A percentile compares a stretch with the other conserved stretches of the same genome.
Conservation (phyloP, 2,113 vertebrate species). For the Andinoacara biseriatus region DNA sequence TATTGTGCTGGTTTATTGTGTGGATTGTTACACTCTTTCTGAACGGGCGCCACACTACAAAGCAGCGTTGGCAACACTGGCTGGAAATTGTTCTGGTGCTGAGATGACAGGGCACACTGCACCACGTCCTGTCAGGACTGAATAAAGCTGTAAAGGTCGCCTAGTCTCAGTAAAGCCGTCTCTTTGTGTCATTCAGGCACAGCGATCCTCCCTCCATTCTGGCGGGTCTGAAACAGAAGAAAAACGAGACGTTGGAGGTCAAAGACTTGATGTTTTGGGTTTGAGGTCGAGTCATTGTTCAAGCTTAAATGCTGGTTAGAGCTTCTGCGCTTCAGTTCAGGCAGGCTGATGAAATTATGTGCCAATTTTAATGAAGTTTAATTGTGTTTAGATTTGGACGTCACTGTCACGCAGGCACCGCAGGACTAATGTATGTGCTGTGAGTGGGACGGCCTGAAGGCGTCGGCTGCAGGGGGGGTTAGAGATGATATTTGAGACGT, state of each 20-base stretch:
- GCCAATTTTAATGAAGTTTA: too few species aligned
- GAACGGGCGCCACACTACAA: not conserved
- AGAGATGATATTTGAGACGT: constrained; percentile 1
- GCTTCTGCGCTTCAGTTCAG: not conserved
- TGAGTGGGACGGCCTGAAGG: not conserved
- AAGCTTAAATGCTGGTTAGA: too few species aligned
- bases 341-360: not conserved
- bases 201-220: not conserved
- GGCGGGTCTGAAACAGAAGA: not conserved
- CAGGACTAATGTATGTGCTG: not conserved
- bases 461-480: not conserved
- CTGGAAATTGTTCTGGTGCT: accelerated
- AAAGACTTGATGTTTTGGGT: not conserved
- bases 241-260: not conserved
- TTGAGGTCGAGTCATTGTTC: too few species aligned
- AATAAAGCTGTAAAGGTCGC: not conserved
- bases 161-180: not conserved
- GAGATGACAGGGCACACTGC: not conserved
- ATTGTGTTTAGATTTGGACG: not conserved
- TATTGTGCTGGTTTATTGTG: not conserved
- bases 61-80: not conserved
- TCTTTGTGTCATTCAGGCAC: not conserved
- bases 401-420: not conserved
- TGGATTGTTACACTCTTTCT: not conserved
- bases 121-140: not conserved